Conservation (phyloP, 2,888 invertebrate genomes). For the Congeria kusceri region DNA sequence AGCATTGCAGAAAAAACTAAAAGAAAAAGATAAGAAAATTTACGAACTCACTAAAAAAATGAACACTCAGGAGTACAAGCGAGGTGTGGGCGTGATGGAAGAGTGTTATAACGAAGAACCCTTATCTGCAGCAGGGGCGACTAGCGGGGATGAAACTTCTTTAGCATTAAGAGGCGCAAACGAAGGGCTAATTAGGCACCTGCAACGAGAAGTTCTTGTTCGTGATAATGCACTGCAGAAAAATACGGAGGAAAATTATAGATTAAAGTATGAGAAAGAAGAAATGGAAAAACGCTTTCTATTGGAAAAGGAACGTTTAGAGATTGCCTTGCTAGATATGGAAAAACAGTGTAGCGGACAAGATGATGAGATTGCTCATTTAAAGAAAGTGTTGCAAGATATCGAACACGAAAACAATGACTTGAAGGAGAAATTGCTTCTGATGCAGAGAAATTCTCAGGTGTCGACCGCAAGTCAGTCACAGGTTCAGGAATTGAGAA, state of each 20-base stretch:
- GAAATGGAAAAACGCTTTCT: constrained; percentile 22
- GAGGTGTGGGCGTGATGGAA: background rate
- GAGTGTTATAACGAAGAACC: constrained; percentile 11
- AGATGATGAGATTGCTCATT: constrained; percentile 28
- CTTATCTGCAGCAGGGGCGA: constrained; percentile 45
- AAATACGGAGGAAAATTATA: constrained; percentile 41
- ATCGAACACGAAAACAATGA: constrained; percentile 10
- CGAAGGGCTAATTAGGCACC: constrained; percentile 47
- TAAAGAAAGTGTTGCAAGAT: constrained; percentile 27
- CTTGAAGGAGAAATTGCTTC: background rate
- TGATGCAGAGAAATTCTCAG: background rate
- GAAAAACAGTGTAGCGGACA: constrained; percentile 16
- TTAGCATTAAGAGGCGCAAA: constrained; percentile 43
- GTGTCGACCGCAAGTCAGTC: background rate
- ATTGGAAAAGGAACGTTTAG: constrained; percentile 33
- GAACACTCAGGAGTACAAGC: constrained; percentile 17
- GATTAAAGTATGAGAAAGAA: constrained; percentile 23
- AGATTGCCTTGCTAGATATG: constrained; percentile 15
- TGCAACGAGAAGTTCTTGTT: constrained; percentile 49
- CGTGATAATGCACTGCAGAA: constrained; percentile 26
- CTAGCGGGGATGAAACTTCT: constrained; percentile 36
- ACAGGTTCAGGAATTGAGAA: constrained; percentile 39
- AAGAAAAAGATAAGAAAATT: constrained; percentile 55
- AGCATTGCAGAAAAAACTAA: constrained; percentile 70
- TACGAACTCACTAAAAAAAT: constrained; percentile 33